Evolutionary conservation across 2,113 vertebrate genomes (phyloP).

Genomic region (Guaruba guarouba): DNA sequence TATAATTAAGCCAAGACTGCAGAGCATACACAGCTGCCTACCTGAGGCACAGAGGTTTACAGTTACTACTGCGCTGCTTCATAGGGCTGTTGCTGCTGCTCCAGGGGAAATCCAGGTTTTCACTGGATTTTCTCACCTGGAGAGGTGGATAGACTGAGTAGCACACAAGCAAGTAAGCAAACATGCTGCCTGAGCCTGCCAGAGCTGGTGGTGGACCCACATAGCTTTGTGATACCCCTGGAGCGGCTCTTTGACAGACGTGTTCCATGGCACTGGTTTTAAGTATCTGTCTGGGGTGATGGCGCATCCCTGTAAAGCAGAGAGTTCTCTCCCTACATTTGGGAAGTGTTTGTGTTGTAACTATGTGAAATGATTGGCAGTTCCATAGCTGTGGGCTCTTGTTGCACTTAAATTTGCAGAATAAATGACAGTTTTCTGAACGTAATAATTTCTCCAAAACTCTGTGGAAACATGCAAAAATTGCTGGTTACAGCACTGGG

Average conservation of each 20-base stretch:
- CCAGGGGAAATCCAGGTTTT: not conserved
- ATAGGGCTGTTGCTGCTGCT: not conserved
- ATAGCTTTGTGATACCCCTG: not conserved
- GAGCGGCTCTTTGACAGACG: not conserved
- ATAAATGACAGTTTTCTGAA: not conserved
- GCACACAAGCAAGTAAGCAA: not conserved
- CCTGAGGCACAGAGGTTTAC: fast-evolving
- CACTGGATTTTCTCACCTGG: not conserved
- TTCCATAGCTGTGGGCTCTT: not conserved
- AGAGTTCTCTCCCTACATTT: not conserved
- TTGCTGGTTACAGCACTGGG: not conserved
- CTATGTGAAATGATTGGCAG: not conserved
- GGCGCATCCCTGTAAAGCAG: not conserved
- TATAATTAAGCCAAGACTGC: not conserved
- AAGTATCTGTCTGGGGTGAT: not conserved
- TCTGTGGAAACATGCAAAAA: not conserved
- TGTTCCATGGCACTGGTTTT: not conserved
- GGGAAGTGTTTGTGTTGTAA: not conserved
- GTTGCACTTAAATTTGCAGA: not conserved
- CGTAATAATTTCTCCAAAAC: not conserved
- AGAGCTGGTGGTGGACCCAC: not conserved
- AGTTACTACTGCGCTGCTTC: not conserved
- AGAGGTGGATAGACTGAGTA: not conserved
- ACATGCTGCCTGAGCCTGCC: not conserved
- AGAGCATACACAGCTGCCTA: fast-evolving